Evolutionary conservation across 2,888 invertebrate genomes (phyloP), one percentile per base, ranked within the genome.

Genomic region (Fabriciana adippe): DNA sequence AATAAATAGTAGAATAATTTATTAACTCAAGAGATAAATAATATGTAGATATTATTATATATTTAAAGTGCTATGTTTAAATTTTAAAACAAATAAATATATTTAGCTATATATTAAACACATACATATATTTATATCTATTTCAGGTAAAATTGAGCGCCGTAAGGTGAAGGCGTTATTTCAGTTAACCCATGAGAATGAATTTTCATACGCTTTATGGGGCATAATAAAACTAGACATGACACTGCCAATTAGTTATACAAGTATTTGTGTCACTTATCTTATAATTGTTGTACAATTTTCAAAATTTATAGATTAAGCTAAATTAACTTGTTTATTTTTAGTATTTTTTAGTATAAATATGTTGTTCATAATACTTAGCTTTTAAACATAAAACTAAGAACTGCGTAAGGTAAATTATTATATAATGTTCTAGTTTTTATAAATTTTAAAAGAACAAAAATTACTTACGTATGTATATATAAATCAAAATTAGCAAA

Each of bases 221-320:
- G 89, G 89, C 0, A 81, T 89, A 53, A 81, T 91, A 67, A 80
- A 80, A 41, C 80, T 91, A 13, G 83, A 89, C 68, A 90, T 91
- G 90, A 83, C 88, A 0, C 73, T 91, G 3, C 91, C 91, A 3
- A 80, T 90, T 0, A 89, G 83, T 70, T 91, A 88, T 71, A 77
- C 82, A 55, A 88, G 87, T 63, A 79, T 90, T 5, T 90, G 90
- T 72, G 86, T 87, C 2, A 90, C 91, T 0, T 90, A 90, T 66
- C 76, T 91, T 0, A 86, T 91, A 50, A 89, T 91, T 50, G 80
- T 88, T 26, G 85, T 90, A 75, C 91, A 91, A 72, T 90, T 90
- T 71, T 87, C 90, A 0, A 91, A 91, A 74, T 89, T 90, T 73
- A 81, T 91, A 26, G 89, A 89, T 69, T 89, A 77, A 77, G 1